Conservation (phyloP, 1,140 invertebrate species). For the Heliconius congener region DNA sequence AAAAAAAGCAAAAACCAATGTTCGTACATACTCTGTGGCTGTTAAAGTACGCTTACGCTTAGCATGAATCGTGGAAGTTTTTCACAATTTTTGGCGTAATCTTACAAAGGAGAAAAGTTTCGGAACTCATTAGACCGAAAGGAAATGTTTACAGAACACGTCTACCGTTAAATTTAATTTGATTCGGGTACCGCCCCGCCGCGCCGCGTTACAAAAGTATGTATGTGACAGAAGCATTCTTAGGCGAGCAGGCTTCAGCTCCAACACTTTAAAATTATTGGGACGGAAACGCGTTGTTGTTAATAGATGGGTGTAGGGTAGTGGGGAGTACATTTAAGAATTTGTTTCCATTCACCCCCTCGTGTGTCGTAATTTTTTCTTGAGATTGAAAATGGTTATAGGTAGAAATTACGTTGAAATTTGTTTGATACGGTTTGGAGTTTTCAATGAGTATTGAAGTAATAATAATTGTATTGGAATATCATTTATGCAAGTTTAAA, state of each 20-base stretch:
- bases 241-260: background rate
- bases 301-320: background rate
- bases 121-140: constrained; percentile 68
- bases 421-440: background rate
- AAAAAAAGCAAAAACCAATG: background rate
- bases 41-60: constrained; percentile 52
- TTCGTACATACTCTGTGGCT: constrained; percentile 34
- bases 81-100: constrained; percentile 69
- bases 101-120: constrained; percentile 67
- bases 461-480: background rate
- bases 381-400: constrained; percentile 7
- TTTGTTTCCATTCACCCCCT: background rate
- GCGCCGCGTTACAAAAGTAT: constrained; percentile 20
- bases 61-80: constrained; percentile 53
- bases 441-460: background rate
- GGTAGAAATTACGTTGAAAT: background rate
- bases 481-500: too few relatives aligned
- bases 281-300: background rate
- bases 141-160: constrained; percentile 59
- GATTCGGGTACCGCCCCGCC: constrained; percentile 41
- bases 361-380: constrained; percentile 4
- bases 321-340: background rate
- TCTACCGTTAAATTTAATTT: constrained; percentile 64
- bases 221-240: constrained; percentile 26
- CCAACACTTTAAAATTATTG: constrained; percentile 11